A percentile compares a stretch with the other conserved stretches of the same genome.
Conservation (phyloP, 2,888 invertebrate genomes). For the Megamerina dolium region DNA sequence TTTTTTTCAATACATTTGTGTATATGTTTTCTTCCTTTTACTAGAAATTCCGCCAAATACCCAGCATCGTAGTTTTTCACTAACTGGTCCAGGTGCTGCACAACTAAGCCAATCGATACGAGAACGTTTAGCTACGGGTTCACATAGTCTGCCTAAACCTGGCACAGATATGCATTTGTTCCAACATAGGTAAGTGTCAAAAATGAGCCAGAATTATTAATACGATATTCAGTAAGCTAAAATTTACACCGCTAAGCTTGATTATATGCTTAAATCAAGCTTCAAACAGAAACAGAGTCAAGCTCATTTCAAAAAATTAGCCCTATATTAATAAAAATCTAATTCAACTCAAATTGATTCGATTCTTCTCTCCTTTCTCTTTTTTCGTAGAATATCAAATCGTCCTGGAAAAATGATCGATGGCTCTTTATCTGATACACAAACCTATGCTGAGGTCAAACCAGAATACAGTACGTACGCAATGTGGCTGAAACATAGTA, state of each 20-base stretch:
- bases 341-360: no score
- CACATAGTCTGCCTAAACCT: conserved; percentile 77
- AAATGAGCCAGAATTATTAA: no score
- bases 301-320: no score
- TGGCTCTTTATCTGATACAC: conserved; percentile 81
- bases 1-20: background rate
- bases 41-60: conserved; percentile 59
- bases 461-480: conserved; percentile 80
- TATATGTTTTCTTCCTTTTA: background rate
- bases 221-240: background rate
- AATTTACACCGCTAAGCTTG: background rate
- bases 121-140: conserved; percentile 76
- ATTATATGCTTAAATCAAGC: no score
- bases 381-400: conserved; percentile 32
- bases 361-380: no score
- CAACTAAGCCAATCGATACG: conserved; percentile 82
- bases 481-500: conserved; percentile 83
- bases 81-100: conserved; percentile 78
- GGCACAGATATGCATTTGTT: conserved; percentile 62
- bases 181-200: conserved; percentile 55
- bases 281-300: no score
- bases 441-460: conserved; percentile 65
- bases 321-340: no score
- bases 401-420: conserved; percentile 57
- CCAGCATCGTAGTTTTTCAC: conserved; percentile 77